A percentile compares a stretch with the other conserved stretches of the same genome.
These are phyloP conservation scores for Neogale vison DNA, from an alignment of 2,113 vertebrate genomes.

Conservation along the genomic window DNA sequence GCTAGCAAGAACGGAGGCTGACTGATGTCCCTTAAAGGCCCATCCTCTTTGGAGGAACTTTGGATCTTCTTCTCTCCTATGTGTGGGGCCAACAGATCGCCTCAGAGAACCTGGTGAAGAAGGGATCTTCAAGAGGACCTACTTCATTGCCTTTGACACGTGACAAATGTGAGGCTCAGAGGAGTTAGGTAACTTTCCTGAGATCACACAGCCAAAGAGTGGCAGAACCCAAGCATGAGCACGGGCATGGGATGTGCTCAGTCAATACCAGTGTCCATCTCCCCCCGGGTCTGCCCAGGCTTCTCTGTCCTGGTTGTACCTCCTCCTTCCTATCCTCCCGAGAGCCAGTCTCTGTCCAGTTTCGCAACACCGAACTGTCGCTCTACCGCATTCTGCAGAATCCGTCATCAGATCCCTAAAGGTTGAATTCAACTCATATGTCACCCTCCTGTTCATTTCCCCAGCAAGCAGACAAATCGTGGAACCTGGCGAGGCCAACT, in stretches of 20 bases:
- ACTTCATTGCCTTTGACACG: background rate
- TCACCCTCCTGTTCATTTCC: background rate
- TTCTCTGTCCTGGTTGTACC: background rate
- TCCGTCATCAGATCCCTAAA: background rate
- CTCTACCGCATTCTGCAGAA: background rate
- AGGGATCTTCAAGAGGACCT: background rate
- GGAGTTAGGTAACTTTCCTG: background rate
- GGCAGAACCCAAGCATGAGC: background rate
- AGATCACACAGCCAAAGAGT: background rate
- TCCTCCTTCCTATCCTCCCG: background rate
- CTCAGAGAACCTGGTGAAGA: background rate
- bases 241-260: background rate
- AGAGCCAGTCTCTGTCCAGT: background rate
- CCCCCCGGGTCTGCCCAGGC: background rate
- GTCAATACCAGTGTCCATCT: background rate
- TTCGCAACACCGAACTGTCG: background rate
- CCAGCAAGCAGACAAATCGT: background rate
- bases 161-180: background rate
- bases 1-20: background rate
- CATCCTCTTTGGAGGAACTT: background rate
- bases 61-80: background rate
- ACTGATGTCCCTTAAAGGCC: background rate
- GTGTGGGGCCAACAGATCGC: background rate
- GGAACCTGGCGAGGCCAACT: background rate
- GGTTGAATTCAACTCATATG: background rate